These are phyloP conservation scores for Apogon hyalosoma DNA, from an alignment of 2,797 vertebrate species.

Conservation along the genomic window DNA sequence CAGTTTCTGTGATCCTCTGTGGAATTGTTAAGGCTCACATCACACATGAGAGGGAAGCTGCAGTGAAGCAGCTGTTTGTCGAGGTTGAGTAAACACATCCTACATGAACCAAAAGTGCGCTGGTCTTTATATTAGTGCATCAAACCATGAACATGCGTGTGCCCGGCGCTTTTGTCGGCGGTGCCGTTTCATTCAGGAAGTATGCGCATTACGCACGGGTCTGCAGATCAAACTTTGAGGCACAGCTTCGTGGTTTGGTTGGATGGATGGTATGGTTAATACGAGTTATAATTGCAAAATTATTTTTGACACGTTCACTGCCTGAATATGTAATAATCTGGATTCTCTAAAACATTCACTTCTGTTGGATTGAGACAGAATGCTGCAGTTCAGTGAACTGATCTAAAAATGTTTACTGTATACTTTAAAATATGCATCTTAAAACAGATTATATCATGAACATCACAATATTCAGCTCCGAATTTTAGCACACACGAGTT, in stretches of 20 bases:
- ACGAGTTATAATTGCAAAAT: neutral
- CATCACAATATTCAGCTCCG: no score
- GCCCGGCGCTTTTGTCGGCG: slow-evolving; percentile 17
- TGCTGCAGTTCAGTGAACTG: no score
- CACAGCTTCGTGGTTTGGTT: slow-evolving; percentile 13
- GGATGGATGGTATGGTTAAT: neutral
- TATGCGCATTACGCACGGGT: slow-evolving; percentile 25
- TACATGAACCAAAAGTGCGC: slow-evolving; percentile 27
- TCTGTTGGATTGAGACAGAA: no score
- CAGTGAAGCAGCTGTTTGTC: slow-evolving; percentile 12
- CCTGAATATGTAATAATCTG: no score
- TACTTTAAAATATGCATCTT: no score
- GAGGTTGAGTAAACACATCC: slow-evolving; percentile 23
- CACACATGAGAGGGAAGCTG: neutral
- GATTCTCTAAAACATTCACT: no score
- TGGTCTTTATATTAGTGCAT: slow-evolving; percentile 55
- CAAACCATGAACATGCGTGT: slow-evolving; percentile 50
- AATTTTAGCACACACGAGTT: no score
- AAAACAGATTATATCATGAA: no score
- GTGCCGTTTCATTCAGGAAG: neutral
- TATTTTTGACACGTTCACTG: neutral
- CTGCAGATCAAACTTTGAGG: neutral
- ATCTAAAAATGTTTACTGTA: no score
- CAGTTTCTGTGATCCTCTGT: neutral
- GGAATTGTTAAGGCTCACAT: neutral